phyloP scores from a whole-genome alignment of 1,140 invertebrate species.

The Vanessa tameamea region DNA sequence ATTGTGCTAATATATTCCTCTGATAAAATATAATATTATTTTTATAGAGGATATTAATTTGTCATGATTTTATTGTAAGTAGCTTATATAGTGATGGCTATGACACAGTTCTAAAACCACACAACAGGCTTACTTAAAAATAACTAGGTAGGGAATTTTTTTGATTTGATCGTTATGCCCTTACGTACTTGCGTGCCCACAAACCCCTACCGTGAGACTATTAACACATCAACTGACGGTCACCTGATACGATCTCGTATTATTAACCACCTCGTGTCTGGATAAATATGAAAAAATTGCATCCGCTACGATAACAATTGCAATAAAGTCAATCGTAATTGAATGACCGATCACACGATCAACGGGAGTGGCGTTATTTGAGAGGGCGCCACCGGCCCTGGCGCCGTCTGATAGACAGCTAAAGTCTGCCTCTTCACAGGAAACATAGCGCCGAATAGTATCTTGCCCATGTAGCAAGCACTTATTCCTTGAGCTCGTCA shows the following conservation, averaged over 20 bases:
- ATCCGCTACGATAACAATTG: constrained; percentile 40
- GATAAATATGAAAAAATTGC: constrained; percentile 31
- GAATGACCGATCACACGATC: constrained; percentile 38
- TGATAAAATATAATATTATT: too few species aligned
- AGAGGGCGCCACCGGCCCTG: constrained; percentile 40
- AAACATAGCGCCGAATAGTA: neutral
- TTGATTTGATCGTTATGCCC: neutral
- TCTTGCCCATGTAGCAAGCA: neutral
- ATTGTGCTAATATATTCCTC: too few species aligned
- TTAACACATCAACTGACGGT: neutral
- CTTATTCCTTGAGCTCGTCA: too few species aligned
- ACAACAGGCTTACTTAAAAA: too few species aligned
- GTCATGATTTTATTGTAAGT: too few species aligned
- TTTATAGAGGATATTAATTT: too few species aligned
- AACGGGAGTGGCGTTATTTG: constrained; percentile 35
- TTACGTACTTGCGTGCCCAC: neutral
- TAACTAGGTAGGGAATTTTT: too few species aligned
- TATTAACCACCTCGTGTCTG: neutral
- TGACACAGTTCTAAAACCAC: too few species aligned
- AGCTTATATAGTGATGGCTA: too few species aligned
- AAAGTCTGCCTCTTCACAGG: constrained; percentile 13
- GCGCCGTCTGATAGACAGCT: constrained; percentile 37
- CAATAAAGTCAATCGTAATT: constrained; percentile 46
- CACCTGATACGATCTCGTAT: neutral
- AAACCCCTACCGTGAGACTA: neutral